Evolutionary conservation across 64 coral and sea anemone species (phyloP), one percentile per base, ranked within the genome.

Genomic region (Platygyra sinensis): DNA sequence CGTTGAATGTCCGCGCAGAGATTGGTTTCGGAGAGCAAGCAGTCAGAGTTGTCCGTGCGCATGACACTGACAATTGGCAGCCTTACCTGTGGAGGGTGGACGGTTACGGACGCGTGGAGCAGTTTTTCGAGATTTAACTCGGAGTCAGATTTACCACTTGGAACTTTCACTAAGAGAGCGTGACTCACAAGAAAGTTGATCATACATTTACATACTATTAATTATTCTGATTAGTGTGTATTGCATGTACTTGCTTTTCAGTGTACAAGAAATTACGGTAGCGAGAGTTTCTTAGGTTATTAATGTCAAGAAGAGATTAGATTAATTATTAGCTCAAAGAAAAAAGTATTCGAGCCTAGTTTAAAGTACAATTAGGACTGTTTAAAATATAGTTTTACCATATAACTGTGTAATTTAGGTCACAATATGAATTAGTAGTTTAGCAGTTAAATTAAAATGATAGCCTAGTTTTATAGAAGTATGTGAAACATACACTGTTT

Each of bases 31-130:
- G 72, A 27, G 81, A 85, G 38, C 81, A 85, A 72, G 36, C 60
- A 36, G 8, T 85, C 10, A 69, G 81, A 13, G 62, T 69, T 50
- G 33, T 85, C 22, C 81, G 81, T 71, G 81, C 81, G 36, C 81
- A 85, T 85, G 62, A 85, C 81, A 52, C 33, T 8, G 81, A 85
- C 64, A n/a, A 28, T 24, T 85, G 81, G 81, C 61, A 85, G 63
- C 33, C 62, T n/a, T 85, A 17, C 62, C 33, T 38, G 38, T 85
- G 81, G 81, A 49, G 81, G 51, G 81, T 85, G 14, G 63, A 85
- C n/a, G 33, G 15, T 27, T 60, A 50, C 4, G 81, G 81, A 32
- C 81, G 65, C n/a, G 81, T 85, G 38, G 81, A 85, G 63, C 62
- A 85, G 22, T 27, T 69, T 69, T 69, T 69, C 22, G 65, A 69